Evolutionary conservation across 2,113 vertebrate species (phyloP).

Genomic region (Chloropsis cyanopogon): DNA sequence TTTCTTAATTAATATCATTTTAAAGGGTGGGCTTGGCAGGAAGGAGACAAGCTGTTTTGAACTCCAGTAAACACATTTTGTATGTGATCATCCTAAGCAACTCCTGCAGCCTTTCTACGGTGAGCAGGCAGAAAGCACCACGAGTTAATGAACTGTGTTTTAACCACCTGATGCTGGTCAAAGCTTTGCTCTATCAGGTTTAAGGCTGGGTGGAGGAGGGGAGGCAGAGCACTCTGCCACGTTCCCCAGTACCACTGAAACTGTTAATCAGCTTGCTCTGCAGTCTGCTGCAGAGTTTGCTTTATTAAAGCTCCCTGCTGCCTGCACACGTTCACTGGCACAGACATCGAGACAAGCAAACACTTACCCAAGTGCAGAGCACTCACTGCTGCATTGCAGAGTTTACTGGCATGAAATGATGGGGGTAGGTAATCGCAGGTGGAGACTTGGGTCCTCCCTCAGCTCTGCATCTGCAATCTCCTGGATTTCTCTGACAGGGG

Average conservation of each 20-base stretch:
- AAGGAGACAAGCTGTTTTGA: conserved; percentile 33
- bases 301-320: conserved; percentile 66
- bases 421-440: conserved; percentile 45
- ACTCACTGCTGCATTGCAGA: conserved; percentile 66
- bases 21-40: not conserved
- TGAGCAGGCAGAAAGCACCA: not conserved
- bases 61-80: conserved; percentile 3
- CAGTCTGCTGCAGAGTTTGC: conserved; percentile 60
- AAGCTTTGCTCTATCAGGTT: not conserved
- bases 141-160: conserved; percentile 11
- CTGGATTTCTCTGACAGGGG: not conserved
- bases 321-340: conserved; percentile 61
- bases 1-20: conserved; percentile 56
- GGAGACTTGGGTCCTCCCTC: conserved; percentile 1
- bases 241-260: not conserved
- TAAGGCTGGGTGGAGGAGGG: not conserved
- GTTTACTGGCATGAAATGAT: conserved; percentile 26
- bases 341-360: conserved; percentile 39
- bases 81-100: not conserved
- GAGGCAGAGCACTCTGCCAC: not conserved
- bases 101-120: not conserved
- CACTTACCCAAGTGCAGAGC: conserved; percentile 42
- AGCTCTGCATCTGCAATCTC: not conserved
- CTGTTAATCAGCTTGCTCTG: conserved; percentile 59
- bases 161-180: conserved; percentile 59